Base-by-base conservation (phyloP, 1,140 invertebrate species). In the Asbolus verrucosus region DNA sequence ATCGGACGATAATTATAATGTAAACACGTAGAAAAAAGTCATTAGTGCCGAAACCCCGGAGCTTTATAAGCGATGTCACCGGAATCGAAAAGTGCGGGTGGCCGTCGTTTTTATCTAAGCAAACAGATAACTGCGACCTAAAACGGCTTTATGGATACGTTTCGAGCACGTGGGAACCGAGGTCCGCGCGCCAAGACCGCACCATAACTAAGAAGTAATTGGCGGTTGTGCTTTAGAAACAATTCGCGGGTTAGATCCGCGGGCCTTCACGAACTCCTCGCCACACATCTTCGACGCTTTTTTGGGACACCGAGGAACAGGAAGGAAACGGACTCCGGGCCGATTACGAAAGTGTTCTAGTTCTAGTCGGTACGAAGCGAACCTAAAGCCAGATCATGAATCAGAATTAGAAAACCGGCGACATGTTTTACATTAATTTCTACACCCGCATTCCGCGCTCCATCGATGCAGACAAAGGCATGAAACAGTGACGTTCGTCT, bases 351-450 rank as follows among this genome's bases (percentile, higher is more conserved):
- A n/a, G 41, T 46, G 41, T 46, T 46, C 41, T 16, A 46, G 41
- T 59, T 59, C 14, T n/a, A n/a, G n/a, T n/a, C n/a, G n/a, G n/a
- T n/a, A n/a, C n/a, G n/a, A n/a, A n/a, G 50, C 27, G 8, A 24
- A 16, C 43, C 8, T n/a, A n/a, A n/a, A 50, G 46, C 66, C 18
- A 60, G 66, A 60, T 60, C 66, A 68, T 68, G 66, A 68, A 59
- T 68, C 66, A 68, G 66, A 68, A 60, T 68, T 67, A 68, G 66
- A 68, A 68, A 59, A 60, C 66, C 43, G 46, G 27, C 46, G 46
- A 68, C 66, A 60, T 68, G 66, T 68, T 68, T n/a, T 68, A 68
- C 66, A 68, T 68, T 68, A 60, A 68, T 68, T 68, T 68, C 66
- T 68, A 68, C 66, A 60, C 66, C 66, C 50, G 66, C 66, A 68